A percentile compares a stretch with the other conserved stretches of the same genome.
phyloP scores from a whole-genome alignment of 2,888 invertebrate genomes.

The Aethes cnicana region DNA sequence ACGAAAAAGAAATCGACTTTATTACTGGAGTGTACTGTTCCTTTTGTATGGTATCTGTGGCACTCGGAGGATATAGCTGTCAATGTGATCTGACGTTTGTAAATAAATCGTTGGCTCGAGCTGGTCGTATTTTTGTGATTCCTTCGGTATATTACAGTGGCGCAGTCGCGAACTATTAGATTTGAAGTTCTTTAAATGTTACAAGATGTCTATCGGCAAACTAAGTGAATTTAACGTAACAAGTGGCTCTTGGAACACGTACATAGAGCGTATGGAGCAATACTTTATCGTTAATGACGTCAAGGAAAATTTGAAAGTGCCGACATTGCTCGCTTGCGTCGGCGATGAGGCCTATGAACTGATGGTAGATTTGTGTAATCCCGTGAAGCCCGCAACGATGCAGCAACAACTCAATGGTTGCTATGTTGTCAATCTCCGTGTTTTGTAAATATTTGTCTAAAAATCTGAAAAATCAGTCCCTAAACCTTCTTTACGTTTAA shows the following conservation, averaged over 20 bases:
- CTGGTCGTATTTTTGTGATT: not conserved
- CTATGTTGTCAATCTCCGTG: no score
- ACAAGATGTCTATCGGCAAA: not conserved
- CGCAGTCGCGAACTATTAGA: conserved; percentile 8
- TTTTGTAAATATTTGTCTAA: no score
- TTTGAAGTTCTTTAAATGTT: not conserved
- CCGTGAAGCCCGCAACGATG: no score
- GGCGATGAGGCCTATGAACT: conserved; percentile 6
- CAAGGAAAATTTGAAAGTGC: not conserved
- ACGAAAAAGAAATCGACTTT: no score
- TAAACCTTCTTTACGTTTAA: no score
- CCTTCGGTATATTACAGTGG: not conserved
- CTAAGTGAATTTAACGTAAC: not conserved
- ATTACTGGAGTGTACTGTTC: no score
- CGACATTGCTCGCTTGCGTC: conserved; percentile 5
- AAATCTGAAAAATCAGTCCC: no score
- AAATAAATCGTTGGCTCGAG: no score
- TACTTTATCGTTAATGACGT: conserved; percentile 5
- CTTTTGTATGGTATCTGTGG: no score
- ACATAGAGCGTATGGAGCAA: conserved; percentile 1
- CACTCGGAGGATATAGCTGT: no score
- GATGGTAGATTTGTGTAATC: conserved; percentile 4
- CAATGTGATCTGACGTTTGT: no score
- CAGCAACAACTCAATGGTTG: no score
- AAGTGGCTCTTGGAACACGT: not conserved